Percentiles rank a stretch among this genome's conserved stretches.
phyloP scores from a whole-genome alignment of 2,113 vertebrate genomes.

The Gyps fulvus region DNA sequence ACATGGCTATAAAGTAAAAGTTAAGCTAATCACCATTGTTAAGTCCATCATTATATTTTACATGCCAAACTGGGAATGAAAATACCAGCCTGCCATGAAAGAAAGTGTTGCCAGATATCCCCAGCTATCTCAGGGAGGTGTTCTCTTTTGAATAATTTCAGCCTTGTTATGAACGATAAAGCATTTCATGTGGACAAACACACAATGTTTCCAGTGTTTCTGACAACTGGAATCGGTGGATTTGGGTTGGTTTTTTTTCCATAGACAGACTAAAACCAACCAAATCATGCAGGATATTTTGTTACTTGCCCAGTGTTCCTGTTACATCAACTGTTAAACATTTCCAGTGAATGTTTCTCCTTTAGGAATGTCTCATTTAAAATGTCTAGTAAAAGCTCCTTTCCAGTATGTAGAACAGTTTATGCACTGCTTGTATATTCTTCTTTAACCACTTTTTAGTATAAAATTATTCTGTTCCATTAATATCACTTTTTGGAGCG shows the following conservation, averaged over 20 bases:
- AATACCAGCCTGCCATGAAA: background rate
- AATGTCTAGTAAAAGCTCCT: background rate
- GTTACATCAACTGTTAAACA: background rate
- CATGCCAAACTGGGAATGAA: background rate
- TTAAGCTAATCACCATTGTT: background rate
- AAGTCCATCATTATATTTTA: background rate
- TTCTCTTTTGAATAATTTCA: background rate
- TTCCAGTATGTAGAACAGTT: background rate
- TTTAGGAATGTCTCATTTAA: background rate
- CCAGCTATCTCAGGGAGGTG: background rate
- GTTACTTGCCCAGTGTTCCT: background rate
- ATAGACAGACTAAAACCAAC: background rate
- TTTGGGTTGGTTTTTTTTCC: background rate
- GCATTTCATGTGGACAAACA: background rate
- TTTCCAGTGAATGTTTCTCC: background rate
- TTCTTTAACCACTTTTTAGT: background rate
- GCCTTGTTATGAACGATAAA: background rate
- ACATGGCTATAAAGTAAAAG: background rate
- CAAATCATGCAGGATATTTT: background rate
- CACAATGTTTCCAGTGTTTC: background rate
- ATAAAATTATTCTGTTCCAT: background rate
- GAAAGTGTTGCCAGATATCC: background rate
- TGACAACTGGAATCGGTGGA: background rate
- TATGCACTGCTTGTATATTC: background rate
- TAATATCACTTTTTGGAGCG: background rate